A percentile compares a stretch with the other conserved stretches of the same genome.
These are phyloP conservation scores for Clusia tigrina DNA, from an alignment of 2,888 invertebrate genomes.

Conservation along the genomic window DNA sequence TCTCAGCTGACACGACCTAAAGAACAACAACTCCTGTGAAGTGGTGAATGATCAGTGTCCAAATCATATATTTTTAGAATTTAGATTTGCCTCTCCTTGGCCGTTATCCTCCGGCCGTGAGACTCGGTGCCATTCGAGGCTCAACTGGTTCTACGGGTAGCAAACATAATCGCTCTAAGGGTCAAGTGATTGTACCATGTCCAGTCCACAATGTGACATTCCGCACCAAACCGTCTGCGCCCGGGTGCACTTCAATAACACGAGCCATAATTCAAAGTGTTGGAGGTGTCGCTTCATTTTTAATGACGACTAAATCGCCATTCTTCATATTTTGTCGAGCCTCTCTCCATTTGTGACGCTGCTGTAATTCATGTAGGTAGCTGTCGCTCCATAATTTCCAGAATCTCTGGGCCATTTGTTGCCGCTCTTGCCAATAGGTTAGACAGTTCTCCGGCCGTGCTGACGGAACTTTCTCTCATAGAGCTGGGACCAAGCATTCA, in stretches of 20 bases:
- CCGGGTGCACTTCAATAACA: slow-evolving; percentile 8
- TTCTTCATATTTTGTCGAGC: slow-evolving; percentile 24
- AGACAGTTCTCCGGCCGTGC: slow-evolving; percentile 16
- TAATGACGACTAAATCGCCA: slow-evolving; percentile 22
- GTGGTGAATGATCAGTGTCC: too few relatives aligned
- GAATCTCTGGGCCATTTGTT: slow-evolving; percentile 25
- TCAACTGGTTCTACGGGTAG: slow-evolving; percentile 19
- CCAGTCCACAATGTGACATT: slow-evolving; percentile 19
- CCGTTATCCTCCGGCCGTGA: slow-evolving; percentile 23
- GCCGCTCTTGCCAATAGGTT: slow-evolving; percentile 22
- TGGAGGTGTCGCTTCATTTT: slow-evolving; percentile 17
- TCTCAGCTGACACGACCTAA: too few relatives aligned
- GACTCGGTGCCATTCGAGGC: slow-evolving; percentile 14
- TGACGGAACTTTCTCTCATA: slow-evolving; percentile 22
- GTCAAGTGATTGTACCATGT: not conserved
- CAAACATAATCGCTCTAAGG: slow-evolving; percentile 13
- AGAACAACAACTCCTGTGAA: too few relatives aligned
- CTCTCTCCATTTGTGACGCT: slow-evolving; percentile 30
- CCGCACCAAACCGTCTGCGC: slow-evolving; percentile 15
- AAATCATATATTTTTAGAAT: too few relatives aligned
- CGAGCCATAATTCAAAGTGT: slow-evolving; percentile 22
- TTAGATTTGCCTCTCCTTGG: too few relatives aligned
- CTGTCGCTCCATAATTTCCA: slow-evolving; percentile 33
- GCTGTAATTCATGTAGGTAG: slow-evolving; percentile 28
- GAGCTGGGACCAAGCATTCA: slow-evolving; percentile 12